phyloP scores from a whole-genome alignment of 2,888 invertebrate genomes.

The Drosophila austrosaltans region DNA sequence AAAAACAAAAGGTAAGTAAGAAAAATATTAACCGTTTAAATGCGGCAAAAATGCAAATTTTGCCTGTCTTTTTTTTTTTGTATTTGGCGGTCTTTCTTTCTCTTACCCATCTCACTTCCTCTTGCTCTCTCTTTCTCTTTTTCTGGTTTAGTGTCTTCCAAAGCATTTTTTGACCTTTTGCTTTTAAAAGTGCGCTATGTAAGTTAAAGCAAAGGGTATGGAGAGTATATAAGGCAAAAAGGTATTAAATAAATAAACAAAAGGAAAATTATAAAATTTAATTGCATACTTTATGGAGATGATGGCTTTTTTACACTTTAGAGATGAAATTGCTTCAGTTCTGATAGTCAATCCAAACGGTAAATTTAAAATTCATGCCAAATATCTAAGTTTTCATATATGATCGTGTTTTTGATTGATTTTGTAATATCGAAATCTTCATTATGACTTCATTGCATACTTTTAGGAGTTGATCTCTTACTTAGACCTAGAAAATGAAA shows the following conservation, averaged over 20 bases:
- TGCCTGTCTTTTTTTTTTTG: slow-evolving; percentile 33
- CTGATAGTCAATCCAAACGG: too few species aligned
- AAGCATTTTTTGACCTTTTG: slow-evolving; percentile 10
- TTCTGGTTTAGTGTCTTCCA: slow-evolving; percentile 15
- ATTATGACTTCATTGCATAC: too few species aligned
- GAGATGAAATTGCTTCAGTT: too few species aligned
- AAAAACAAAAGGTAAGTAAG: slow-evolving; percentile 1
- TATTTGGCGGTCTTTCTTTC: neutral
- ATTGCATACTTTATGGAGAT: neutral
- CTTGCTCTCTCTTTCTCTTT: slow-evolving; percentile 2
- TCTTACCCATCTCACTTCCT: slow-evolving; percentile 1
- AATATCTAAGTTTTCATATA: too few species aligned
- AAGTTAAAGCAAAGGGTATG: neutral
- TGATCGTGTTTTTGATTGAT: too few species aligned
- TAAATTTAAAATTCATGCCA: too few species aligned
- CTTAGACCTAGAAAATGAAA: too few species aligned
- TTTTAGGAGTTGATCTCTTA: too few species aligned
- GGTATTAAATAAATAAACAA: neutral
- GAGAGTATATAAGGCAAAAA: neutral
- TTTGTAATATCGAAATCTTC: too few species aligned
- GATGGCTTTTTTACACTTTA: too few species aligned
- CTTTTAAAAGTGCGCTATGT: neutral
- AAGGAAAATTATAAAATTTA: neutral
- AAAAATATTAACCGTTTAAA: slow-evolving; percentile 61
- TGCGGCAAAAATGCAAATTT: slow-evolving; percentile 73